These are phyloP conservation scores for Lycocorax pyrrhopterus DNA, from an alignment of 2,113 vertebrate genomes.

Conservation along the genomic window DNA sequence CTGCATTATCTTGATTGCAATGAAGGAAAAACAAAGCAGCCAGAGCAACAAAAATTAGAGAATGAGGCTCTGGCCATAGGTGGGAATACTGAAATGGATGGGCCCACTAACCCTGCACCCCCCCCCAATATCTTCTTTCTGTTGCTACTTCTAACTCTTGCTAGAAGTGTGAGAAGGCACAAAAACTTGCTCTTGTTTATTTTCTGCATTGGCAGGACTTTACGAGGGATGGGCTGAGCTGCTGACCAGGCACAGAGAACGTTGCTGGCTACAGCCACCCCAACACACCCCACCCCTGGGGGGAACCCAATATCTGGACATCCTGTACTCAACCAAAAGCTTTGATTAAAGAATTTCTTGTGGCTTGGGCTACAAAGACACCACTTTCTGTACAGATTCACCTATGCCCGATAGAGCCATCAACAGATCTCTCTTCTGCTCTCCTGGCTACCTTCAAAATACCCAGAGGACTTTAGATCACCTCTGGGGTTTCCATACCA, in stretches of 20 bases:
- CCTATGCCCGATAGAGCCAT: fast-evolving
- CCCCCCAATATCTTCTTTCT: not conserved
- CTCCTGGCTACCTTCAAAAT: not conserved
- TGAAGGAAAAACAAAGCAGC: slow-evolving; percentile 20
- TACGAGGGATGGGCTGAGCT: not conserved
- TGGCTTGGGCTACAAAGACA: not conserved
- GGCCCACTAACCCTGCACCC: not conserved
- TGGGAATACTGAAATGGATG: not conserved
- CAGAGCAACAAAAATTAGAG: not conserved
- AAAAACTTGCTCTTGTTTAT: not conserved
- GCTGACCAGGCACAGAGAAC: not conserved
- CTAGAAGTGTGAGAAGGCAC: not conserved
- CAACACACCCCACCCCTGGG: not conserved
- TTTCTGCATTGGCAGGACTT: not conserved
- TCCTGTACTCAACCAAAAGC: not conserved
- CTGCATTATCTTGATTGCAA: slow-evolving; percentile 60
- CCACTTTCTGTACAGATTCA: not conserved
- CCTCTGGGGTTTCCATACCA: not conserved
- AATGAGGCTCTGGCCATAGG: not conserved
- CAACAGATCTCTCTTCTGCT: not conserved
- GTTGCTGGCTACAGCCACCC: not conserved
- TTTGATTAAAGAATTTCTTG: not conserved
- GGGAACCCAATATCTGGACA: not conserved
- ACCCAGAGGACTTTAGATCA: not conserved
- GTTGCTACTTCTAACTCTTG: not conserved